Conservation (phyloP, 2,797 vertebrate species). For the Malacoraja senta region DNA sequence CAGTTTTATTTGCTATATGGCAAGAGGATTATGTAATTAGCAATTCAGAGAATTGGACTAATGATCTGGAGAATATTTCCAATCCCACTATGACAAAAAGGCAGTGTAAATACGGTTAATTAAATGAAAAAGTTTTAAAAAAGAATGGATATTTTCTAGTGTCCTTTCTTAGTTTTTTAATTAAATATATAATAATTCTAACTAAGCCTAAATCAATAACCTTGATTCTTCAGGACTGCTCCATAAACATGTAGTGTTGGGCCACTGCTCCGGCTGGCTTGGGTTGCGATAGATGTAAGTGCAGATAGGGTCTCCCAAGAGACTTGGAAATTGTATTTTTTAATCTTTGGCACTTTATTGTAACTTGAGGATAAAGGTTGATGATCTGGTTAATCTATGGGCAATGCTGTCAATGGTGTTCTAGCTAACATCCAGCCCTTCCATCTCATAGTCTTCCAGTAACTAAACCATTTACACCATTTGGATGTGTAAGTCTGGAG, state of each 20-base stretch:
- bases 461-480: background rate
- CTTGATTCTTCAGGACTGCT: no score
- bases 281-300: background rate
- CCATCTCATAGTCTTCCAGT: background rate
- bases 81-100: no score
- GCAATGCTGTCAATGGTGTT: background rate
- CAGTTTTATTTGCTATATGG: background rate
- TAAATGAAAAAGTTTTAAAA: no score
- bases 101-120: no score
- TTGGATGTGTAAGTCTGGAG: background rate
- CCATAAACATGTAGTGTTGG: background rate
- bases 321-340: background rate
- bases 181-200: no score
- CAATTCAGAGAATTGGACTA: no score
- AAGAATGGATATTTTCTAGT: no score
- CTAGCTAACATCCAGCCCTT: background rate
- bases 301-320: background rate
- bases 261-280: no score
- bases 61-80: no score
- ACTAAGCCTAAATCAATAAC: no score
- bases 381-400: background rate
- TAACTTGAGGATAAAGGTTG: background rate
- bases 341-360: background rate
- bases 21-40: no score
- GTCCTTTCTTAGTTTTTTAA: no score